phyloP scores from a whole-genome alignment of 1,140 invertebrate genomes.

The Bombus waltoni region DNA sequence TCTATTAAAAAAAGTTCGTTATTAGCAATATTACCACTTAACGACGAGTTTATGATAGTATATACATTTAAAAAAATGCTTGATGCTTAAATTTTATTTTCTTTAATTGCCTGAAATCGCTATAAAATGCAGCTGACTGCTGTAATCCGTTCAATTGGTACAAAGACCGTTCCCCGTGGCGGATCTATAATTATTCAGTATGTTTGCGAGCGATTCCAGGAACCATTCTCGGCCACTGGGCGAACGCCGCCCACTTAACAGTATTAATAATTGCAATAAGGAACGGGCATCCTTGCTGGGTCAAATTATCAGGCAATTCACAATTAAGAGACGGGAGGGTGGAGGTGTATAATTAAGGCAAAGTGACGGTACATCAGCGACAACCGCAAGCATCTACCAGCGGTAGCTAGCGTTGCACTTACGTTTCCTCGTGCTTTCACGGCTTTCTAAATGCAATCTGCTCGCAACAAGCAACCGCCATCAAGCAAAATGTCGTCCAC shows the following conservation, averaged over 20 bases:
- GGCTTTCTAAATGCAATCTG: slow-evolving; percentile 42
- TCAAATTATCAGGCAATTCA: slow-evolving; percentile 57
- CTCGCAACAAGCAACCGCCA: slow-evolving; percentile 19
- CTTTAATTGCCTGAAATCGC: neutral
- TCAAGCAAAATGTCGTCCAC: neutral
- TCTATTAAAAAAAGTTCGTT: neutral
- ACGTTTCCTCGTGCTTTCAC: slow-evolving; percentile 27
- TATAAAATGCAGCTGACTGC: neutral
- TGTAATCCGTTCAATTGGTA: neutral
- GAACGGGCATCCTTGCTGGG: slow-evolving; percentile 37
- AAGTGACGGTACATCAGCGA: slow-evolving; percentile 47
- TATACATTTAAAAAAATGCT: neutral
- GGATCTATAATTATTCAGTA: slow-evolving; percentile 47
- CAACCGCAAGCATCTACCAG: slow-evolving; percentile 20
- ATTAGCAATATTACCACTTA: too few species aligned
- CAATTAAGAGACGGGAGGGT: slow-evolving; percentile 44
- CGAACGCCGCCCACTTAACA: slow-evolving; percentile 37
- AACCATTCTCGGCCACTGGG: neutral
- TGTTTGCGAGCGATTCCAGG: slow-evolving; percentile 42
- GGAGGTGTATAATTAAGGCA: slow-evolving; percentile 50
- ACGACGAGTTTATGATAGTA: neutral
- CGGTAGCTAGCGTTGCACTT: slow-evolving; percentile 35
- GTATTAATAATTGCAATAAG: slow-evolving; percentile 57
- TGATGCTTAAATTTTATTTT: neutral
- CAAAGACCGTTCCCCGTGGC: neutral